These are phyloP conservation scores for Drosophila kurseongensis DNA, from an alignment of 1,140 invertebrate genomes.

Conservation along the genomic window DNA sequence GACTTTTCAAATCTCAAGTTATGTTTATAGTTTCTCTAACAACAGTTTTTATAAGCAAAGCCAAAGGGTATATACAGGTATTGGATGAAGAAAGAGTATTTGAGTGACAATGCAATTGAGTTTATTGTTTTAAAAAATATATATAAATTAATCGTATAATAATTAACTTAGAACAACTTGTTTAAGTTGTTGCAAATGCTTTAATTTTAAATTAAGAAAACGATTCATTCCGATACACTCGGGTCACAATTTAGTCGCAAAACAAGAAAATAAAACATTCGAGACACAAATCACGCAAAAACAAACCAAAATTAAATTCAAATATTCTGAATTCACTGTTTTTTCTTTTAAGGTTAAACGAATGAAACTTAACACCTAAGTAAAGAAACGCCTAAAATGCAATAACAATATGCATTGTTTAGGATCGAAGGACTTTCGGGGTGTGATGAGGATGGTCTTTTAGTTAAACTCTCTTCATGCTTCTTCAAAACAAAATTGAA, in stretches of 20 bases:
- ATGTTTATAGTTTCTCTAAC: constrained; percentile 8
- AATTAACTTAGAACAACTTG: constrained; percentile 67
- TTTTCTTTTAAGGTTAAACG: constrained; percentile 25
- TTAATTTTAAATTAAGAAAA: constrained; percentile 33
- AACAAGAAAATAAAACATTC: constrained; percentile 30
- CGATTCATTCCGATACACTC: constrained; percentile 27
- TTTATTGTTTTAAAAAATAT: constrained; percentile 58
- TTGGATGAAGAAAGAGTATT: constrained; percentile 27
- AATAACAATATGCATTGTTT: constrained; percentile 53
- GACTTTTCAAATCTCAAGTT: constrained; percentile 25
- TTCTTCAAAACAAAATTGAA: constrained; percentile 71
- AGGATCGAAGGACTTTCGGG: constrained; percentile 17
- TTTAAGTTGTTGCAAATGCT: constrained; percentile 63
- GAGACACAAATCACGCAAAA: constrained; percentile 53
- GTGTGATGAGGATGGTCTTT: constrained; percentile 56
- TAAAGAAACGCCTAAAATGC: constrained; percentile 41
- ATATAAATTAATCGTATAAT: constrained; percentile 70
- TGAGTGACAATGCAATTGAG: constrained; percentile 44
- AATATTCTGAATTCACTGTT: constrained; percentile 20
- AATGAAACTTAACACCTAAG: constrained; percentile 70
- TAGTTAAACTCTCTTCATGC: constrained; percentile 38
- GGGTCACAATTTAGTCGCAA: constrained; percentile 34
- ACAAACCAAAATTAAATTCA: constrained; percentile 49
- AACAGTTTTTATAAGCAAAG: constrained; percentile 22
- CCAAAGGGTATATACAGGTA: constrained; percentile 28